Evolutionary conservation across 2,797 vertebrate species (phyloP).

Genomic region (Todus mexicanus): DNA sequence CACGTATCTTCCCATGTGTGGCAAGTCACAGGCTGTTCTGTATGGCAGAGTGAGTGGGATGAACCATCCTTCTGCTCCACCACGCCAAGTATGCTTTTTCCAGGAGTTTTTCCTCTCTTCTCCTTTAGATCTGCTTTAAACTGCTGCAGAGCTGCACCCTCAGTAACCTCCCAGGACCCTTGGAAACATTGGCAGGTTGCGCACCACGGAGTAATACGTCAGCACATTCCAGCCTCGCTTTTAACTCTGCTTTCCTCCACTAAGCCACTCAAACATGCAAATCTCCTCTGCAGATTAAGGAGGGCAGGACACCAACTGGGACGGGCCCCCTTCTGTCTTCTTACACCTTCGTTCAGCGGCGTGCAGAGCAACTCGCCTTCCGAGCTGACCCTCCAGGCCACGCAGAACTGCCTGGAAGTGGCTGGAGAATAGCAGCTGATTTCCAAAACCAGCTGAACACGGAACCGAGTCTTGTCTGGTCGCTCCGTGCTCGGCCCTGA

Average conservation of each 20-base stretch:
- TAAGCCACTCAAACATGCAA: not conserved
- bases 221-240: not conserved
- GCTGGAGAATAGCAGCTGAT: not conserved
- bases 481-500: conserved; percentile 66
- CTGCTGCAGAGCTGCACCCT: not conserved
- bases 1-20: not conserved
- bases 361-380: not conserved
- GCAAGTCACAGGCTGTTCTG: not conserved
- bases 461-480: not conserved
- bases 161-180: not conserved
- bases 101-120: not conserved
- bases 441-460: not conserved
- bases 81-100: not conserved
- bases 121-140: not conserved
- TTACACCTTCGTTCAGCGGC: not conserved
- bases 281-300: not conserved
- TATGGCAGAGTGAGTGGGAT: not conserved
- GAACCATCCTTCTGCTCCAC: not conserved
- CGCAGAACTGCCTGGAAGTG: not conserved
- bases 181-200: not conserved
- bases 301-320: not conserved
- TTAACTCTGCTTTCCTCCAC: not conserved
- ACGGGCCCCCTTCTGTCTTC: not conserved
- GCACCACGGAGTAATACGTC: not conserved
- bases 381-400: not conserved